Conservation (phyloP, 2,113 vertebrate species). For the Neomonachus schauinslandi region DNA sequence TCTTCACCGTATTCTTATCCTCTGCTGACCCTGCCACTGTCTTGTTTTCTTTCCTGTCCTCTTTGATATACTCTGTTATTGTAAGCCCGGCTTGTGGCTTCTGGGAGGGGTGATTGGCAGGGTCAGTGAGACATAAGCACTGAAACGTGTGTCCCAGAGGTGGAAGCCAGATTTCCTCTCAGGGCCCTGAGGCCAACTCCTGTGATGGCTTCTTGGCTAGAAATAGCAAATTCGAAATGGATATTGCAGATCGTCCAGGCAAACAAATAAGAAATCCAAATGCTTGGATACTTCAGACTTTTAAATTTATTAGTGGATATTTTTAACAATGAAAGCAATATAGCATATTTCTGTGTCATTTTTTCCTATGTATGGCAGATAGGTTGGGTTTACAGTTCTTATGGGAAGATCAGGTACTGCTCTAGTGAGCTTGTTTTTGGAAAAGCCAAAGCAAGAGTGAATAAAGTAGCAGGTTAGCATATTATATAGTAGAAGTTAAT, state of each 20-base stretch:
- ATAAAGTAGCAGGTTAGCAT: not conserved
- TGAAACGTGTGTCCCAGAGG: constrained; percentile 69
- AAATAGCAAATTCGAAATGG: constrained; percentile 76
- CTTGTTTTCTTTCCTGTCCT: constrained; percentile 76
- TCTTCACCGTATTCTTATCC: constrained; percentile 61
- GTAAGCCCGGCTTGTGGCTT: constrained; percentile 50
- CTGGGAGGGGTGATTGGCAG: constrained; percentile 60
- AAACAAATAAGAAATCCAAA: constrained; percentile 56
- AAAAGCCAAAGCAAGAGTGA: not conserved
- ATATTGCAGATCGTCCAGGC: constrained; percentile 73
- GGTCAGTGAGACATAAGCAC: constrained; percentile 65
- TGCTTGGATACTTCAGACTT: constrained; percentile 52
- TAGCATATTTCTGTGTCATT: not conserved
- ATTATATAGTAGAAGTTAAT: not conserved
- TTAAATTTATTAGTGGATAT: not conserved
- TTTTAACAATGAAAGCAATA: constrained; percentile 53
- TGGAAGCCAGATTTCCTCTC: constrained; percentile 72
- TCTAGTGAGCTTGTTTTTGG: constrained; percentile 35
- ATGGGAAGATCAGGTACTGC: not conserved
- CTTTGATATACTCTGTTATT: constrained; percentile 77
- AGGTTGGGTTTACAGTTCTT: not conserved
- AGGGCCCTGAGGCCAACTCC: not conserved
- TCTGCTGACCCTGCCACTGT: constrained; percentile 65
- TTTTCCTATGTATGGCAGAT: not conserved
- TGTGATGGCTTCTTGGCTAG: constrained; percentile 52